Percentiles rank a stretch among this genome's conserved stretches.
Conservation (phyloP, 2,113 vertebrate genomes). For the human region DNA sequence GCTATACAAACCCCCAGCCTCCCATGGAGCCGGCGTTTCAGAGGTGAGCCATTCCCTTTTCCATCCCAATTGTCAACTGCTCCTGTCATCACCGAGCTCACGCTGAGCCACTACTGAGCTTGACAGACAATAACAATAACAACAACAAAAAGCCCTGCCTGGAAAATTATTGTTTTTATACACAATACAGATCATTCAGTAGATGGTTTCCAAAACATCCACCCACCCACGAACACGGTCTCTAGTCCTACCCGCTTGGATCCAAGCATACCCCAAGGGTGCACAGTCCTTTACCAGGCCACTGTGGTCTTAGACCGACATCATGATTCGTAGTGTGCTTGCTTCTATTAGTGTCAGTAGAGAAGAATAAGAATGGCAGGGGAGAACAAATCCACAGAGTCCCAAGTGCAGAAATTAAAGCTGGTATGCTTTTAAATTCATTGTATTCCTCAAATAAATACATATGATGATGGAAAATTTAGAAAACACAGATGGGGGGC, state of each 20-base stretch:
- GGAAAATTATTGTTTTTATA: constrained; percentile 77
- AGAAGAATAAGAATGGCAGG: background rate
- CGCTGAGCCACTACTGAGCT: constrained; percentile 63
- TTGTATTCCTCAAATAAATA: background rate
- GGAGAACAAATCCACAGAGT: background rate
- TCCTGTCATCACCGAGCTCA: background rate
- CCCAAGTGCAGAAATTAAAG: constrained; percentile 22
- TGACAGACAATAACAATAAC: constrained; percentile 70
- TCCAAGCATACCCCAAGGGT: constrained; percentile 25
- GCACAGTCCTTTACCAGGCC: background rate
- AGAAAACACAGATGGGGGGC: background rate
- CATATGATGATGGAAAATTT: background rate
- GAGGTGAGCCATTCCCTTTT: constrained; percentile 25
- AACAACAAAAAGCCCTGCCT: constrained; percentile 65
- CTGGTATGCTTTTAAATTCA: background rate
- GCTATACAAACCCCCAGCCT: background rate
- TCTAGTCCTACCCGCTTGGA: constrained; percentile 32
- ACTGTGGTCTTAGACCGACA: constrained; percentile 50
- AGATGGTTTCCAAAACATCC: constrained; percentile 71
- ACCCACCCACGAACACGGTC: constrained; percentile 44
- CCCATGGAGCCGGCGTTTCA: background rate
- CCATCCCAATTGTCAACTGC: constrained; percentile 38
- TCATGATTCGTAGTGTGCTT: background rate
- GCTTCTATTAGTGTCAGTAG: constrained; percentile 28
- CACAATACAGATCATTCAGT: constrained; percentile 53